Percentiles rank a stretch among this genome's conserved stretches.
phyloP scores from a whole-genome alignment of 2,113 vertebrate genomes.

The Engraulis encrasicolus region DNA sequence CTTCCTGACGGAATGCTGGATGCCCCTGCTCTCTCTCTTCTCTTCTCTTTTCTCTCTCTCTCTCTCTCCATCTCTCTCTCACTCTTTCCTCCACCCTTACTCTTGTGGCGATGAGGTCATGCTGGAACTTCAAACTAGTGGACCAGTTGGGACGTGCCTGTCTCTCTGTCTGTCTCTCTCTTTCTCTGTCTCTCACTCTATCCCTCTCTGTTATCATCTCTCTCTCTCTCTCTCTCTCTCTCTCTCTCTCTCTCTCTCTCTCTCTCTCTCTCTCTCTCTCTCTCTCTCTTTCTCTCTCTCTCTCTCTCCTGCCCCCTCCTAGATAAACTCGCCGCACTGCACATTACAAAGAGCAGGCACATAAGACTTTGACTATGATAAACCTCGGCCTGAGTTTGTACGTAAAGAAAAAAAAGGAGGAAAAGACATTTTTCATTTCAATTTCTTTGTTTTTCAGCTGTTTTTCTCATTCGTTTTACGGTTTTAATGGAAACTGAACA shows the following conservation, averaged over 20 bases:
- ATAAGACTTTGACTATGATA: conserved; percentile 18
- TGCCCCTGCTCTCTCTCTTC: too few relatives aligned
- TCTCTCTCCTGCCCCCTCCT: conserved; percentile 16
- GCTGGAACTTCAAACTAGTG: too few relatives aligned
- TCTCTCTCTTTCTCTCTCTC: conserved; percentile 5
- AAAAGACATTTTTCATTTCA: conserved; percentile 14
- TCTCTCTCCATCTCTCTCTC: too few relatives aligned
- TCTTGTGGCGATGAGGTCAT: too few relatives aligned
- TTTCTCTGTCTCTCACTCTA: too few relatives aligned
- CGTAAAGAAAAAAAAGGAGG: not conserved
- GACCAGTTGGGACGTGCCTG: too few relatives aligned
- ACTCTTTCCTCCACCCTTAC: too few relatives aligned
- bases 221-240: not conserved
- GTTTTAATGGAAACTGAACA: conserved; percentile 38
- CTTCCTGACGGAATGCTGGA: too few relatives aligned
- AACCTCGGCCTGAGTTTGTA: conserved; percentile 30
- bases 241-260: not conserved
- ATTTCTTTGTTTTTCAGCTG: conserved; percentile 18
- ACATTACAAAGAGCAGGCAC: conserved; percentile 15
- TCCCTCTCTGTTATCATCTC: too few relatives aligned
- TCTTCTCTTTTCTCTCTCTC: too few relatives aligned
- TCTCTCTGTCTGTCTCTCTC: too few relatives aligned
- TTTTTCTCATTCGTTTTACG: conserved; percentile 20
- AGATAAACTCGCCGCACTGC: conserved; percentile 17
- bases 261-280: not conserved